phyloP scores from a whole-genome alignment of 2,888 invertebrate species.

The Gisinianus flammeolus region DNA sequence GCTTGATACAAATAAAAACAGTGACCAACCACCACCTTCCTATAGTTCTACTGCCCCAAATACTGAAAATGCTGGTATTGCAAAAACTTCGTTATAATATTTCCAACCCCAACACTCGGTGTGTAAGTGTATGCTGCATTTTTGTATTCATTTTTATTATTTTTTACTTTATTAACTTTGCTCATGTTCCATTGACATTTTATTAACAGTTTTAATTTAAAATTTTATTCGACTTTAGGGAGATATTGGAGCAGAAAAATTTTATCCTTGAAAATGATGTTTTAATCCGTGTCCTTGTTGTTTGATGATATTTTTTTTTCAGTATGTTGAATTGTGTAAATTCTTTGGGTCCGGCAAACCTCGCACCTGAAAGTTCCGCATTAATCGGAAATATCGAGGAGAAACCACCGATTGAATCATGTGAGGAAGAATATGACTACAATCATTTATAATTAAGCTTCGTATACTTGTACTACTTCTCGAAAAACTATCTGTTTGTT shows the following conservation, averaged over 20 bases:
- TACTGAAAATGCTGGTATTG: slow-evolving; percentile 9
- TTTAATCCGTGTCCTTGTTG: background rate
- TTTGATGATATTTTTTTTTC: slow-evolving; percentile 61
- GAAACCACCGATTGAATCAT: slow-evolving; percentile 80
- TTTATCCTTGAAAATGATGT: no score
- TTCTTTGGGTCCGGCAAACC: slow-evolving; percentile 87
- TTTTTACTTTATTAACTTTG: background rate
- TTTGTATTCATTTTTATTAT: slow-evolving; percentile 5
- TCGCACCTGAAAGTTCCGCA: slow-evolving; percentile 75
- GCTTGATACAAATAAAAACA: background rate
- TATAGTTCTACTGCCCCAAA: slow-evolving; percentile 14
- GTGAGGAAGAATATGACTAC: slow-evolving; percentile 68
- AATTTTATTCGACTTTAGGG: background rate
- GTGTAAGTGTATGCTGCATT: background rate
- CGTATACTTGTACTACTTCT: background rate
- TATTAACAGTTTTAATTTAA: background rate
- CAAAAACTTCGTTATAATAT: slow-evolving; percentile 26
- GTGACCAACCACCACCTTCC: slow-evolving; percentile 8
- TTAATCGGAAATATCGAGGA: slow-evolving; percentile 79
- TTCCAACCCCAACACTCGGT: background rate
- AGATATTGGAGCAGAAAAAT: background rate
- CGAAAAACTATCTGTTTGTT: no score
- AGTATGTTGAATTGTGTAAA: slow-evolving; percentile 96
- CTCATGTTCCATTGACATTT: background rate
- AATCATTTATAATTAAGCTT: slow-evolving; percentile 54